A percentile compares a stretch with the other conserved stretches of the same genome.
Evolutionary conservation across 2,113 vertebrate genomes (phyloP).

Genomic region (Dipodomys spectabilis): DNA sequence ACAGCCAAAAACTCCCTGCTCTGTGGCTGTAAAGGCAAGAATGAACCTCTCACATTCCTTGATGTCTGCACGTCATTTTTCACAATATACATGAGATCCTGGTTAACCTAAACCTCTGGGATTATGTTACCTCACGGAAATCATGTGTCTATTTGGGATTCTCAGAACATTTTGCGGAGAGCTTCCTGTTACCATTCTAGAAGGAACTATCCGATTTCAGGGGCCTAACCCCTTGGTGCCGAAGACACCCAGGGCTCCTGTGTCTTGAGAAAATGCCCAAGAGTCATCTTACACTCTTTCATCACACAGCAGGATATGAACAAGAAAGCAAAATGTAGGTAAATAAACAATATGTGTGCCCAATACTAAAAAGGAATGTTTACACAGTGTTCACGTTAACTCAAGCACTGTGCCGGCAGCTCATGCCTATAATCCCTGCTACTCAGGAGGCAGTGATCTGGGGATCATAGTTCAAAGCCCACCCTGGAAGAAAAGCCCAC

Average conservation of each 20-base stretch:
- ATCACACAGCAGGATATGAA: neutral
- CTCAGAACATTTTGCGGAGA: neutral
- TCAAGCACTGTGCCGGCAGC: neutral
- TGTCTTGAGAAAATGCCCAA: neutral
- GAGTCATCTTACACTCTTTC: neutral
- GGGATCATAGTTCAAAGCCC: no score
- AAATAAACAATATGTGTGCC: neutral
- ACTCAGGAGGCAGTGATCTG: no score
- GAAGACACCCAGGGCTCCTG: neutral
- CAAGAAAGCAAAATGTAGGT: conserved; percentile 30
- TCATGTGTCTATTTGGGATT: neutral
- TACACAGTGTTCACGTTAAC: conserved; percentile 4
- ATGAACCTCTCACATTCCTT: neutral
- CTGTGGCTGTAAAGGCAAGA: neutral
- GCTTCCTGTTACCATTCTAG: neutral
- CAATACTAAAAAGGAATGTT: neutral
- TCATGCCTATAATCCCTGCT: no score
- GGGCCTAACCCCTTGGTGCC: neutral
- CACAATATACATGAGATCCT: neutral
- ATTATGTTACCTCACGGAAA: neutral
- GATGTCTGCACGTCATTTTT: neutral
- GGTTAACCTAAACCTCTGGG: neutral
- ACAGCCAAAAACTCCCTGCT: conserved; percentile 25
- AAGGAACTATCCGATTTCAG: neutral
- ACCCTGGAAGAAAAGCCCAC: no score